phyloP scores from a whole-genome alignment of 2,797 vertebrate genomes.

The Pogoniulus pusillus region DNA sequence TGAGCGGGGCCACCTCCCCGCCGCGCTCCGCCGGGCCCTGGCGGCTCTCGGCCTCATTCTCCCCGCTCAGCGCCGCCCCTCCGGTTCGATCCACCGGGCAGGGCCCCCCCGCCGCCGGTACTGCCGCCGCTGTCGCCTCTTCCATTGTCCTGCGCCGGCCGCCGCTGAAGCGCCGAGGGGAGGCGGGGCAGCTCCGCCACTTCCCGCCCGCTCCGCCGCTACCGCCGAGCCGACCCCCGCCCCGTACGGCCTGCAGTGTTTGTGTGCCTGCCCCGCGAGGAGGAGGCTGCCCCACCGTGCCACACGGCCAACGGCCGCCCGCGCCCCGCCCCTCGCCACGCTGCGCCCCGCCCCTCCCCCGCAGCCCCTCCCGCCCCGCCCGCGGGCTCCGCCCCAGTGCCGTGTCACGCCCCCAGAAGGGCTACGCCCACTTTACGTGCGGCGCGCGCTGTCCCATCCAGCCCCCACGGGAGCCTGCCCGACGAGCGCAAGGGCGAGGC shows the following conservation, averaged over 20 bases:
- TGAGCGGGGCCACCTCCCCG: constrained; percentile 82
- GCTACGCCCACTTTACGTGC: background rate
- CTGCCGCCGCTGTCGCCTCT: constrained; percentile 38
- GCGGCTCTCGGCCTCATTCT: constrained; percentile 95
- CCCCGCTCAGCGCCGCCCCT: constrained; percentile 70
- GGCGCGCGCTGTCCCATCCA: background rate
- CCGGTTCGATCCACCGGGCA: constrained; percentile 35
- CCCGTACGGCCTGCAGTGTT: background rate
- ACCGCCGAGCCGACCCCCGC: background rate
- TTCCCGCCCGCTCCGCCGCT: background rate
- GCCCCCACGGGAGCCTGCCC: background rate
- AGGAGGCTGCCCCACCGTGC: background rate
- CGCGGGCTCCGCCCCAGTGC: background rate
- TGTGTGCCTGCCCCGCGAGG: background rate
- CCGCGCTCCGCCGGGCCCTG: constrained; percentile 85
- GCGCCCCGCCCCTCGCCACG: background rate
- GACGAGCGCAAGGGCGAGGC: background rate
- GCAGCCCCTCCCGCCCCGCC: background rate
- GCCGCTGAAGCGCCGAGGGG: constrained; percentile 47
- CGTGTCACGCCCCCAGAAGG: background rate
- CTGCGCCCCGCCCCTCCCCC: background rate
- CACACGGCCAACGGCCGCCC: background rate
- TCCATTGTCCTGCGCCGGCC: constrained; percentile 75
- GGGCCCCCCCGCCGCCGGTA: background rate
- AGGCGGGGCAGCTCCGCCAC: background rate